Conservation (phyloP, 2,113 vertebrate genomes). For the Cnemophilus loriae region DNA sequence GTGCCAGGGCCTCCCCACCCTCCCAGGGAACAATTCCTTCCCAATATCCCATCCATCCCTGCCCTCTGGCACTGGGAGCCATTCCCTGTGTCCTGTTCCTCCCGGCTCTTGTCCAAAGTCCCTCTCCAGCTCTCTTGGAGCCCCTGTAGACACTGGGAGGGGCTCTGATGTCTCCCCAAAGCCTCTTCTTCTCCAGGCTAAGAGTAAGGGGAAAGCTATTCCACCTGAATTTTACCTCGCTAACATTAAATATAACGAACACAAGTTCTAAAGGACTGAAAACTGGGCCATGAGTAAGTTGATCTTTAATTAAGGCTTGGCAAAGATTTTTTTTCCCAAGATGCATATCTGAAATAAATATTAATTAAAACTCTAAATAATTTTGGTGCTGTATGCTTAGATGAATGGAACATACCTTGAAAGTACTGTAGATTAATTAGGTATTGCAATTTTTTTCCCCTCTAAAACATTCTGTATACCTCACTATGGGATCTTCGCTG, state of each 20-base stretch:
- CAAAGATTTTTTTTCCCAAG: background rate
- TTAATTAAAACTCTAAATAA: background rate
- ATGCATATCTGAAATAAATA: background rate
- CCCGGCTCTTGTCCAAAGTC: rapidly evolving
- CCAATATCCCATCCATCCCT: background rate
- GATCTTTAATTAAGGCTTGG: background rate
- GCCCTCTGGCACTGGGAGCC: background rate
- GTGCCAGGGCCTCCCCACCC: background rate
- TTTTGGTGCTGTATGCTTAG: background rate
- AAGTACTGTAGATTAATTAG: background rate
- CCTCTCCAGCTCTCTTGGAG: background rate
- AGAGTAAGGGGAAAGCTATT: background rate
- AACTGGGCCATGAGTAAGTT: background rate
- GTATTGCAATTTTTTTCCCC: background rate
- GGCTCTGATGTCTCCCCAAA: background rate
- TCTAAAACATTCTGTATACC: background rate
- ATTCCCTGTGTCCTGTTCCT: rapidly evolving
- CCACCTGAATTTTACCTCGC: background rate
- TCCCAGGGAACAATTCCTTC: background rate
- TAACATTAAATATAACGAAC: background rate
- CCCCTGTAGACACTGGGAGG: background rate
- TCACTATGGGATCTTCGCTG: background rate
- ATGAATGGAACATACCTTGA: background rate
- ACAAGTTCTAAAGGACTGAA: background rate
- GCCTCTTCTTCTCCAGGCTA: background rate